Base-by-base conservation (phyloP, 2,797 vertebrate species). In the Scolopax rusticola region DNA sequence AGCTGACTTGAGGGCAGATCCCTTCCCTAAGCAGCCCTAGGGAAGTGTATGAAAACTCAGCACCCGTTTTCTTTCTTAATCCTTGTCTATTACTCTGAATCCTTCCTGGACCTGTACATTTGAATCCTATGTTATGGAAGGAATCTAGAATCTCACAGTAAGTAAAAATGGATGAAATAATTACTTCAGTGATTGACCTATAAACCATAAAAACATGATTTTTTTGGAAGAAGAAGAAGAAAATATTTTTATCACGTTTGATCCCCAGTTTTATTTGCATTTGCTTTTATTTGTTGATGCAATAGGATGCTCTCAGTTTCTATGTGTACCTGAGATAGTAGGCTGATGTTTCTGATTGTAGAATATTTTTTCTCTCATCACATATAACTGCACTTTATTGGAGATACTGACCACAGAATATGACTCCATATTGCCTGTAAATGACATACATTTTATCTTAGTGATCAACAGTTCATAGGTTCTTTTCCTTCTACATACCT, bases 1-100 rank as follows among this genome's bases (percentile, higher is more conserved):
- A 97, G 69, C 94, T 94, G 91, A 75, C 89, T 90, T 20, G 65
- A 96, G 92, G 96, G 93, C 82, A 87, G 45, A 84, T 92, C 84
- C 77, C 56, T 88, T 94, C 60, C 67, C 77, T 65, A 61, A 82
- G 76, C 77, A 77, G 83, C 67, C 74, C 40, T 48, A 33, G 28
- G 60, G 45, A 68, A 81, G 53, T 80, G 12, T 59, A 60, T 27
- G 48, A 48, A 59, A 93, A 68, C 56, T 83, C 79, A 41, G 28
- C 1, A 0, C 15, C 48, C 36, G 1, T 81, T 32, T 38, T 84
- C 47, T 60, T n/a, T 67, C 40, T 40, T 86, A 88, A 91, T 76
- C 70, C 73, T 43, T 77, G 4, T 69, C 84, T 60, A 59, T 91
- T 90, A 54, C 36, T 85, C 85, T 43, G 41, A 93, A 81, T 87